Percentiles rank a stretch among this genome's conserved stretches.
phyloP scores from a whole-genome alignment of 2,888 invertebrate genomes.

The Patella pellucida region DNA sequence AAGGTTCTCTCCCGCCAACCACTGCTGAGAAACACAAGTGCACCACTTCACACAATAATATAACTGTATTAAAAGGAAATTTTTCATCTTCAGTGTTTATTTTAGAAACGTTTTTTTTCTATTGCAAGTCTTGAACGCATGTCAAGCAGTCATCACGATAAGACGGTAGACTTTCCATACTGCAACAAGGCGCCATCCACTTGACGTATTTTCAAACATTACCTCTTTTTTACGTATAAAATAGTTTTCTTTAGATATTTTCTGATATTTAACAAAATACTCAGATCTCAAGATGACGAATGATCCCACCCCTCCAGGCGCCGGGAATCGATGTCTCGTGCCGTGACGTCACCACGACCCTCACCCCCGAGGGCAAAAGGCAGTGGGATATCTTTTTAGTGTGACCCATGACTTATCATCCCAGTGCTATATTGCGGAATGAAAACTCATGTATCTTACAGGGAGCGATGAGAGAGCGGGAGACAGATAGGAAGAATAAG shows the following conservation, averaged over 20 bases:
- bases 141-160: constrained; percentile 4
- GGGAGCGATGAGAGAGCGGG: no score
- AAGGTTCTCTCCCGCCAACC: neutral
- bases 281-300: constrained; percentile 9
- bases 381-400: no score
- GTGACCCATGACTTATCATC: no score
- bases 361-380: no score
- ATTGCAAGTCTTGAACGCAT: constrained; percentile 1
- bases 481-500: no score
- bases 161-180: constrained; percentile 9
- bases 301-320: constrained; percentile 5
- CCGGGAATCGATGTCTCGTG: neutral
- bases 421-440: no score
- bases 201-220: constrained; percentile 11
- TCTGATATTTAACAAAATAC: constrained; percentile 11
- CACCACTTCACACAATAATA: constrained; percentile 5
- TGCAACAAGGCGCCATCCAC: neutral
- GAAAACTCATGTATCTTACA: no score
- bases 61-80: constrained; percentile 2
- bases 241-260: constrained; percentile 10
- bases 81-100: constrained; percentile 2
- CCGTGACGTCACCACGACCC: neutral
- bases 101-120: neutral
- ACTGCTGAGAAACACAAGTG: constrained; percentile 2
- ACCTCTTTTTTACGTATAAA: constrained; percentile 2